Percentiles rank a stretch among this genome's conserved stretches.
Evolutionary conservation across 2,113 vertebrate species (phyloP).

Genomic region (Gorsachius goisagi): DNA sequence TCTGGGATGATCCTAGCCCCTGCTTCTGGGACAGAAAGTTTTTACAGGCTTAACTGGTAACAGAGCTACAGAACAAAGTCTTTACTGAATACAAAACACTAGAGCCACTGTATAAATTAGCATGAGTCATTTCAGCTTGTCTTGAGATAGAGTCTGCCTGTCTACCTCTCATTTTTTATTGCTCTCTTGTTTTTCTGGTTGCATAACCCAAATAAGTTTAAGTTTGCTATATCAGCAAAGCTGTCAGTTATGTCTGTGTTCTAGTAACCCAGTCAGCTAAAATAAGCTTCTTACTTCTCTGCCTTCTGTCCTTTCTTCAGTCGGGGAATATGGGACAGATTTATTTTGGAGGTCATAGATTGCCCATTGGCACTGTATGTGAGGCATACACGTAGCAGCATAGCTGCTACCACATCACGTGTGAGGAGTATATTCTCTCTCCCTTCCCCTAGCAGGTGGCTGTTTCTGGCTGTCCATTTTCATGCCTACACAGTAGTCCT

Average conservation of each 20-base stretch:
- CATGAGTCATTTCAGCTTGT: background rate
- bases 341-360: background rate
- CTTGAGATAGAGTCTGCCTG: background rate
- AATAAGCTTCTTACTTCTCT: slow-evolving; percentile 38
- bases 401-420: background rate
- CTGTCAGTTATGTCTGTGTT: background rate
- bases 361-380: background rate
- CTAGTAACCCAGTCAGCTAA: slow-evolving; percentile 27
- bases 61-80: background rate
- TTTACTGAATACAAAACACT: background rate
- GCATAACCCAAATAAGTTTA: background rate
- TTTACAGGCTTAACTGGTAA: background rate
- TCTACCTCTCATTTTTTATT: slow-evolving; percentile 2
- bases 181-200: background rate
- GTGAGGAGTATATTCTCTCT: background rate
- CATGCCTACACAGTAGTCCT: slow-evolving; percentile 26
- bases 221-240: slow-evolving; percentile 1
- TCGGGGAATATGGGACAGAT: background rate
- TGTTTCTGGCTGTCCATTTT: slow-evolving; percentile 40
- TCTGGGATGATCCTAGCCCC: background rate
- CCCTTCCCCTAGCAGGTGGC: slow-evolving; percentile 32
- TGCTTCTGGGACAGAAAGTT: background rate
- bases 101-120: background rate
- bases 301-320: background rate
- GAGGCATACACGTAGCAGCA: background rate